A percentile compares a stretch with the other conserved stretches of the same genome.
Evolutionary conservation across 2,797 vertebrate genomes (phyloP).

Genomic region (Hozukius guyotensis): DNA sequence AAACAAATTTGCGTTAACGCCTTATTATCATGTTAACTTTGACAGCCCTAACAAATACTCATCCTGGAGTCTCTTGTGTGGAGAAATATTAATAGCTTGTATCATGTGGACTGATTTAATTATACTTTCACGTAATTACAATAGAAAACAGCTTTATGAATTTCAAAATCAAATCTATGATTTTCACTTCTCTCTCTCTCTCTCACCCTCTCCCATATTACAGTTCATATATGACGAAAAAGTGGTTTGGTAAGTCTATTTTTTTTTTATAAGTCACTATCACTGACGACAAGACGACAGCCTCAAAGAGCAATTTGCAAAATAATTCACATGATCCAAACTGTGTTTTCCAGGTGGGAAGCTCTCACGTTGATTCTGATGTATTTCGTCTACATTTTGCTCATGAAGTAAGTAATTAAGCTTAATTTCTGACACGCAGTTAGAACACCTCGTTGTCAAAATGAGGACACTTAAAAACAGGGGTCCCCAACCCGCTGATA

Average conservation of each 20-base stretch:
- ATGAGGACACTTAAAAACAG: neutral
- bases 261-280: neutral
- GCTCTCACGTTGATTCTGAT: constrained; percentile 92
- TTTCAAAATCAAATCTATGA: neutral
- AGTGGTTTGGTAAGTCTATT: constrained; percentile 91
- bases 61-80: neutral
- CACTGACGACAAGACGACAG: neutral
- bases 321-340: neutral
- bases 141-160: neutral
- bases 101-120: neutral
- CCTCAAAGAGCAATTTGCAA: neutral
- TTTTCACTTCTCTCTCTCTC: constrained; percentile 2
- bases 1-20: no score
- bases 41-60: no score
- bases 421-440: neutral
- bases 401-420: constrained; percentile 94
- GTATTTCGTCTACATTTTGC: constrained; percentile 94
- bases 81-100: neutral
- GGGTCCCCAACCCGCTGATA: neutral
- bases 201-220: constrained; percentile 46
- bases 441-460: neutral
- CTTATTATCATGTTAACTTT: no score
- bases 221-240: constrained; percentile 98
- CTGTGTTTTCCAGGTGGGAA: constrained; percentile 89
- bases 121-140: accelerated